Evolutionary conservation across 1,140 invertebrate genomes (phyloP), one percentile per base, ranked within the genome.

Genomic region (Lepidurus couesii): DNA sequence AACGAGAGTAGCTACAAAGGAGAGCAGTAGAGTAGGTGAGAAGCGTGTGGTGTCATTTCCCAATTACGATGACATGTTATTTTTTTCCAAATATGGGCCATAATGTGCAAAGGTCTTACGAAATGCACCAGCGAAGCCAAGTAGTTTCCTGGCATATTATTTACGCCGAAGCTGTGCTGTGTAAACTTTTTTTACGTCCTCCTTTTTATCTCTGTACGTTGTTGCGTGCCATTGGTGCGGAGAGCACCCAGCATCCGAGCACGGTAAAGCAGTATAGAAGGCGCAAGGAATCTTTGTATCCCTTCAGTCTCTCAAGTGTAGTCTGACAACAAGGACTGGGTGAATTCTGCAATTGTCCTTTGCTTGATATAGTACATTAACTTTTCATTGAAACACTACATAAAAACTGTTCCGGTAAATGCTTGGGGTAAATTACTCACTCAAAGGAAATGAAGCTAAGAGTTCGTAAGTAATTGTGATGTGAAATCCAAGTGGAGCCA

Each of bases 281-380:
- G n/a, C 53, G 53, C 53, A 65, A 65, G 21, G 53, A 65, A 65
- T 65, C 53, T 65, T 65, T 65, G 21, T 21, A 65, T 65, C 53
- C 53, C 53, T 34, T 65, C 53, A 65, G 53, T 65, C 53, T 21
- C 53, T 5, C 21, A 65, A 65, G 53, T 21, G 53, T 65, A 65
- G 16, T 65, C 53, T 0, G 6, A 13, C n/a, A 65, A 65, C 53
- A 16, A 13, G 53, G 53, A 65, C 53, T 65, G 16, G 8, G 21
- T n/a, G 16, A 21, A 65, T 65, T 65, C 21, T 34, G 34, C 16
- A 65, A 65, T 65, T n/a, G 53, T 21, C 1, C 53, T 16, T 7
- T 1, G 53, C 53, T 13, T 16, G 53, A 65, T 65, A n/a, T 65
- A n/a, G 53, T 13, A n/a, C 16, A 10, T 47, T 7, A 6, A 21